phyloP scores from a whole-genome alignment of 1,140 invertebrate species.

The Panulirus ornatus region DNA sequence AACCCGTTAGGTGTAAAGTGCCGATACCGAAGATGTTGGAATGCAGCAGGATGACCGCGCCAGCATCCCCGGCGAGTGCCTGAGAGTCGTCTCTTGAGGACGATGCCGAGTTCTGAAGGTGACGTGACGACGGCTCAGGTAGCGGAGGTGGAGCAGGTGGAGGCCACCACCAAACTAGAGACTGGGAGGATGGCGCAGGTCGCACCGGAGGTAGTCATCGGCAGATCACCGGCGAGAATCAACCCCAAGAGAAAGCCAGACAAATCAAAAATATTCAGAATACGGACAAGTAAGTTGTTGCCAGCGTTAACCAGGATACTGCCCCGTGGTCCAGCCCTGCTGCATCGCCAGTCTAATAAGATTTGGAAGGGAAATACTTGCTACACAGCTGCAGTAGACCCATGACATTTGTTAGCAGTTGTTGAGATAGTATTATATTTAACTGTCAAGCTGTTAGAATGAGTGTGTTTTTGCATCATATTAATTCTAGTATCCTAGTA shows the following conservation, averaged over 20 bases:
- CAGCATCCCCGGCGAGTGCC: conserved; percentile 40
- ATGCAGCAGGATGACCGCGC: conserved; percentile 1
- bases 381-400: too few species aligned
- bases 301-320: too few species aligned
- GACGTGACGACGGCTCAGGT: conserved; percentile 50
- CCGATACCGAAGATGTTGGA: conserved; percentile 20
- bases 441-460: too few species aligned
- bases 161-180: conserved; percentile 43
- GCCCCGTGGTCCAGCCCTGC: too few species aligned
- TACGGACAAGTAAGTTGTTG: conserved; percentile 66
- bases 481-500: too few species aligned
- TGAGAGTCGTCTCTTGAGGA: conserved; percentile 36
- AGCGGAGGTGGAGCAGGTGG: conserved; percentile 50
- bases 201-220: conserved; percentile 62
- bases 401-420: too few species aligned
- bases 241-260: conserved; percentile 69
- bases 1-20: conserved; percentile 19
- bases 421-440: too few species aligned
- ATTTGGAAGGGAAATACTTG: too few species aligned
- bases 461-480: too few species aligned
- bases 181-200: conserved; percentile 56
- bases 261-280: conserved; percentile 73
- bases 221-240: conserved; percentile 67
- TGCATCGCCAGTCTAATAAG: too few species aligned
- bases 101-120: conserved; percentile 64